Evolutionary conservation across 1,140 invertebrate species (phyloP).

Genomic region (Cheumatopsyche charites): DNA sequence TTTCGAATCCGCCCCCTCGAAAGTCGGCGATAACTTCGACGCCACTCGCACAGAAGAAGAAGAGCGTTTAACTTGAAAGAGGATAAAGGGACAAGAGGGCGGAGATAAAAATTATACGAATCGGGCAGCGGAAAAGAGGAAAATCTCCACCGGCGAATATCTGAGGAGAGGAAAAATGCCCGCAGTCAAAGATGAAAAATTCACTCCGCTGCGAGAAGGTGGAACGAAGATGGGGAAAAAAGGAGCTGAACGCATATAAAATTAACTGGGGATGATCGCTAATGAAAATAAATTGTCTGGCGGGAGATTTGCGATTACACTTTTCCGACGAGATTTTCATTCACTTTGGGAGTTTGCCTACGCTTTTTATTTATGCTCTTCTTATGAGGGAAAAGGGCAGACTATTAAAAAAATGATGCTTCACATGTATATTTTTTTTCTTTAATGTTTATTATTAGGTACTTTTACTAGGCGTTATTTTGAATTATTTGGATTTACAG

Average conservation of each 20-base stretch:
- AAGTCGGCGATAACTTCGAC: slow-evolving; percentile 37
- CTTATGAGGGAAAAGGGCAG: background rate
- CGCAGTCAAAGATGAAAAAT: background rate
- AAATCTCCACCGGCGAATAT: background rate
- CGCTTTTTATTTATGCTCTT: slow-evolving; percentile 33
- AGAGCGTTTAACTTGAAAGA: slow-evolving; percentile 36
- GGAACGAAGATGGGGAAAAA: background rate
- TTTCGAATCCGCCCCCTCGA: slow-evolving; percentile 27
- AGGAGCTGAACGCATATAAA: slow-evolving; percentile 54
- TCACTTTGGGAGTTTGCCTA: slow-evolving; percentile 26
- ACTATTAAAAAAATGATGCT: background rate
- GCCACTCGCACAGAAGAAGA: slow-evolving; percentile 30
- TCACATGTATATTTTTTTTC: background rate
- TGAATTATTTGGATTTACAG: no score
- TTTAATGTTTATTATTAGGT: no score
- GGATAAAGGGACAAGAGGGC: slow-evolving; percentile 28
- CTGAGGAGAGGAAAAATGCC: slow-evolving; percentile 24
- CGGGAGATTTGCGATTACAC: slow-evolving; percentile 62
- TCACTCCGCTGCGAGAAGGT: background rate
- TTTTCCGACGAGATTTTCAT: slow-evolving; percentile 33
- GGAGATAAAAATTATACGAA: slow-evolving; percentile 32
- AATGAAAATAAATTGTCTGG: slow-evolving; percentile 65
- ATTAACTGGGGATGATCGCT: slow-evolving; percentile 65
- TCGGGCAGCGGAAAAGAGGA: background rate
- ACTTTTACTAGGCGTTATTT: no score